Evolutionary conservation across 1,140 invertebrate genomes (phyloP).

Genomic region (Platorchestia sp.): DNA sequence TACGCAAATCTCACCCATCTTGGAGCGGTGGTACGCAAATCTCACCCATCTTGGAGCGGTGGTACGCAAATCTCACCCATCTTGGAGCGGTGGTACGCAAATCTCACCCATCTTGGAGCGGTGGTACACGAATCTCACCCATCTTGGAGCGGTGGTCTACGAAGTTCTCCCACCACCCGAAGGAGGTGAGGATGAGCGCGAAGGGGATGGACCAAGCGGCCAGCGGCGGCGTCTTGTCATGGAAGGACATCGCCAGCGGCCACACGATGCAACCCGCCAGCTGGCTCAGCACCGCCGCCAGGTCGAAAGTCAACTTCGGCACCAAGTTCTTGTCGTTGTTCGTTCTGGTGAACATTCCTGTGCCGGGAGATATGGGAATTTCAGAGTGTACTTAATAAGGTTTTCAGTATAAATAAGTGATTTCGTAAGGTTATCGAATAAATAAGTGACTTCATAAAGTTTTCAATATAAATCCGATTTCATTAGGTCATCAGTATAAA

Average conservation of each 20-base stretch:
- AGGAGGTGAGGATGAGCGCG: constrained; percentile 72
- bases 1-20: not conserved
- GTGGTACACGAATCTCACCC: not conserved
- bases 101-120: not conserved
- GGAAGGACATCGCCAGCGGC: constrained; percentile 65
- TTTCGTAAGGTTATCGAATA: too few species aligned
- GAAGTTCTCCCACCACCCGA: constrained; percentile 75
- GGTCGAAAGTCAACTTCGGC: constrained; percentile 85
- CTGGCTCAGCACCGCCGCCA: constrained; percentile 86
- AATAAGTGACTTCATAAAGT: too few species aligned
- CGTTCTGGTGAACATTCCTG: constrained; percentile 83
- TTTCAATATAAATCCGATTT: too few species aligned
- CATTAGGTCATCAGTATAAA: too few species aligned
- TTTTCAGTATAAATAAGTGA: not conserved
- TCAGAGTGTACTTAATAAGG: not conserved
- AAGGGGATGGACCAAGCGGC: constrained; percentile 72
- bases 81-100: too few species aligned
- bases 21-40: too few species aligned
- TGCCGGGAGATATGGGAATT: constrained; percentile 69
- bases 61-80: too few species aligned
- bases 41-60: too few species aligned
- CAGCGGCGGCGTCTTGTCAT: constrained; percentile 5
- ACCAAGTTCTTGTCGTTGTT: constrained; percentile 84
- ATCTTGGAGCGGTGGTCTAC: constrained; percentile 67
- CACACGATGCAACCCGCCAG: constrained; percentile 81